These are phyloP conservation scores for Ormyrus rosae DNA, from an alignment of 2,888 invertebrate genomes.

Conservation along the genomic window DNA sequence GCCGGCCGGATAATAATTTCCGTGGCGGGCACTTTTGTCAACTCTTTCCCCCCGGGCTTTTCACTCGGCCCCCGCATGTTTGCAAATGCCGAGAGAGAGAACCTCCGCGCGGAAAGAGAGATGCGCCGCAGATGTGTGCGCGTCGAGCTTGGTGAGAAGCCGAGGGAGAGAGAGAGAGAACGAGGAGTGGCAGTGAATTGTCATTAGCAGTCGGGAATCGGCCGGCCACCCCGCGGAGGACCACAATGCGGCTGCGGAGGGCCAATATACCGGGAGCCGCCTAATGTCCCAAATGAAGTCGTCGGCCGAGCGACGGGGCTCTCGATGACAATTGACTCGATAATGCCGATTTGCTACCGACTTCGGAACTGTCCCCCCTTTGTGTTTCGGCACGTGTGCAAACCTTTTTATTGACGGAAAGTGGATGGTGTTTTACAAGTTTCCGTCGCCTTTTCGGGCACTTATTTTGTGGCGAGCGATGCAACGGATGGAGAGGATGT, in stretches of 20 bases:
- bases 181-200: slow-evolving; percentile 66
- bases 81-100: slow-evolving; percentile 63
- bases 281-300: slow-evolving; percentile 58
- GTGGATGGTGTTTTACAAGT: no score
- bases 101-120: slow-evolving; percentile 46
- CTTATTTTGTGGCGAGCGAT: no score
- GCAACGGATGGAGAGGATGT: no score
- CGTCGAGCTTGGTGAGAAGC: slow-evolving; percentile 40
- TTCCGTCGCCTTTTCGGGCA: no score
- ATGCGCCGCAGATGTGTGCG: slow-evolving; percentile 67
- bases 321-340: slow-evolving; percentile 56
- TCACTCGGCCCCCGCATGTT: slow-evolving; percentile 57
- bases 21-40: slow-evolving; percentile 31
- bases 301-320: slow-evolving; percentile 19
- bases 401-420: slow-evolving; percentile 12
- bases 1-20: slow-evolving; percentile 24
- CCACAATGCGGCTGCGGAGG: slow-evolving; percentile 60
- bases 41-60: slow-evolving; percentile 19
- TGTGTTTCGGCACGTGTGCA: slow-evolving; percentile 30
- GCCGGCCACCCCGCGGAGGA: slow-evolving; percentile 65
- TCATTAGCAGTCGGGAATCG: slow-evolving; percentile 68
- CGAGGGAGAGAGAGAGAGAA: slow-evolving; percentile 35
- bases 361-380: slow-evolving; percentile 24
- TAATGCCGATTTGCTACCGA: slow-evolving; percentile 55
- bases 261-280: slow-evolving; percentile 36